Evolutionary conservation across 2,888 invertebrate genomes (phyloP).

Genomic region (Acanthococcus lagerstroemiae): DNA sequence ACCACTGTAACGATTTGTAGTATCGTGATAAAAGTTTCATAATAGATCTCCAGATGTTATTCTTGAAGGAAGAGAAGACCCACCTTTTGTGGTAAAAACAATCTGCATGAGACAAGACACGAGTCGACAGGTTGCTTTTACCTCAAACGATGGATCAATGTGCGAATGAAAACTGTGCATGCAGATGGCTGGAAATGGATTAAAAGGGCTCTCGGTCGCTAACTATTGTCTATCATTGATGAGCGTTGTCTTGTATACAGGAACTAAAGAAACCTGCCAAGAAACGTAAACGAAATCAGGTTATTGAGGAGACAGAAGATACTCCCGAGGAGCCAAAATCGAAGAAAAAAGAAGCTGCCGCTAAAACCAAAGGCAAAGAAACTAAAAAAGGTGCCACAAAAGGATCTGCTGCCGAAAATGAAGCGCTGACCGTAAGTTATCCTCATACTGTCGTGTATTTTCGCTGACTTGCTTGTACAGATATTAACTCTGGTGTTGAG

Average conservation of each 20-base stretch:
- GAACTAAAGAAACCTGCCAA: background rate
- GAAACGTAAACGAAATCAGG: constrained; percentile 20
- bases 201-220: too few relatives aligned
- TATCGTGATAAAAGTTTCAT: too few relatives aligned
- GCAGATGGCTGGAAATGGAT: too few relatives aligned
- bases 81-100: too few relatives aligned
- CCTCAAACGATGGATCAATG: too few relatives aligned
- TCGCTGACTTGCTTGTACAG: background rate
- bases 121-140: too few relatives aligned
- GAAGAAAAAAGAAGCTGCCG: background rate
- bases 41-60: too few relatives aligned
- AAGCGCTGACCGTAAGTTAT: constrained; percentile 9
- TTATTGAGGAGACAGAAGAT: background rate
- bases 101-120: too few relatives aligned
- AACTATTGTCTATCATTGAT: too few relatives aligned
- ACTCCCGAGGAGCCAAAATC: background rate
- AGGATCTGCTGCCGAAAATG: background rate
- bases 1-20: too few relatives aligned
- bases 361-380: background rate
- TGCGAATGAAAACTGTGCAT: too few relatives aligned
- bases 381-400: background rate
- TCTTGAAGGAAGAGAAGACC: too few relatives aligned
- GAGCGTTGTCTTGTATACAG: background rate
- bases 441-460: background rate
- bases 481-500: background rate